Evolutionary conservation across 2,113 vertebrate species (phyloP), one percentile per base, ranked within the genome.

Genomic region (Falco punctatus): DNA sequence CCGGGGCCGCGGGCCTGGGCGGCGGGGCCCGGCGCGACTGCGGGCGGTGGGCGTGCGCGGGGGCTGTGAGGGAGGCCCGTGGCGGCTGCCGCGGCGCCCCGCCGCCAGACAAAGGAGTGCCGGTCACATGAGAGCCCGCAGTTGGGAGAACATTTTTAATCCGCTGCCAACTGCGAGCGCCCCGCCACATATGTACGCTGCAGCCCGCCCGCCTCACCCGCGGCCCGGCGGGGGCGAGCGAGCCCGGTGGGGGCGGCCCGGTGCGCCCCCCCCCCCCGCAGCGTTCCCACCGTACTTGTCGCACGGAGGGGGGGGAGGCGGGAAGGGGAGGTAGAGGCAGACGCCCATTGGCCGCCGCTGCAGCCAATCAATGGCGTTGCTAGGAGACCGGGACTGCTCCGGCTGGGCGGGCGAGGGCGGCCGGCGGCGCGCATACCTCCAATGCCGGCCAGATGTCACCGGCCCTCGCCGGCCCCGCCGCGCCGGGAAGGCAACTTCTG

Each of bases 401-500:
- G 92, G 65, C 65, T 3, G 86, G 77, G 69, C 78, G 77, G 86
- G 49, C 66, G 75, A 11, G 55, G 66, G 75, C 49, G 58, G 66
- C 75, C 49, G 66, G 94, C 96, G 96, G 97, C 97, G 93, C 94
- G 94, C 97, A 98, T 97, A 96, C 97, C 98, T 96, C 96, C 97
- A 97, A 96, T 97, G 97, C 97, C 90, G 96, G 95, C 96, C 97
- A 97, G 97, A 98, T 97, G 97, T 97, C 97, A 97, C 94, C 95
- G 97, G 97, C 97, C 97, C 81, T 38, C 38, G 94, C 71, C 82
- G 97, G 38, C 94, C 84, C 88, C 87, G 54, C 78, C 66, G 71
- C 38, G 46, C 91, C 79, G 70, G 58, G 94, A 90, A 12, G 21
- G 61, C 78, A 57, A 59, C 73, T 70, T 52, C 73, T 10, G 38